Base-by-base conservation (phyloP, 2,113 vertebrate genomes). In the Aphelocoma coerulescens region DNA sequence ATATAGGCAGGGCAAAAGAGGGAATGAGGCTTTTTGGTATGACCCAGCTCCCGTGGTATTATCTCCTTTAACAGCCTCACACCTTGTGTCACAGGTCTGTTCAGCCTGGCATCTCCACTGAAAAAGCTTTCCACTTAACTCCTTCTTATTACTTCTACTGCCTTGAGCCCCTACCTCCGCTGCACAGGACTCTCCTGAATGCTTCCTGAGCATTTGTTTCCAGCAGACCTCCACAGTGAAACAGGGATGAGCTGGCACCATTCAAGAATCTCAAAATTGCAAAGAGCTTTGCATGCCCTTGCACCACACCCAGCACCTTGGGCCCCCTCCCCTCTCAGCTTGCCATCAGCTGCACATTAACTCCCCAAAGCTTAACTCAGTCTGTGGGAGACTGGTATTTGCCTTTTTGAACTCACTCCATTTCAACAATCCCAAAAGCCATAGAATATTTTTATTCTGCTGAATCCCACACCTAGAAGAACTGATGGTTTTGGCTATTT, bases 1-100 rank as follows among this genome's bases (percentile, higher is more conserved):
- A 5, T 8, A 14, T 3, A 8, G 54, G 12, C 19, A 20, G 68
- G 20, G 55, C 14, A 37, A 62, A 74, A 39, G 61, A 67, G 19
- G n/a, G 51, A 74, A 43, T 15, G 3, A 1, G 4, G 12, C 7
- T 58, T 77, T 78, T 62, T 35, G 8, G 11, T 16, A 21, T 3
- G 16, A 84, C 7, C n/a, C 21, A 55, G 30, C 44, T 67, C 27
- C 51, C 0, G 0, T 15, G 21, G 24, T 48, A 16, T 28, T 12
- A 18, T 11, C 57, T 80, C 51, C 54, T 65, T 39, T 78, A 44
- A 87, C 12, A 75, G 28, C 46, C 61, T 68, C 62, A 8, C 49
- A 72, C n/a, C 43, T 48, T 32, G 28, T 17, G 48, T 41, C 83
- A 82, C 21, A 79, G 44, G 33, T 66, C 61, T 3, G 0, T 13